A percentile compares a stretch with the other conserved stretches of the same genome.
phyloP scores from a whole-genome alignment of 2,113 vertebrate species.

The Gobiocypris rarus region DNA sequence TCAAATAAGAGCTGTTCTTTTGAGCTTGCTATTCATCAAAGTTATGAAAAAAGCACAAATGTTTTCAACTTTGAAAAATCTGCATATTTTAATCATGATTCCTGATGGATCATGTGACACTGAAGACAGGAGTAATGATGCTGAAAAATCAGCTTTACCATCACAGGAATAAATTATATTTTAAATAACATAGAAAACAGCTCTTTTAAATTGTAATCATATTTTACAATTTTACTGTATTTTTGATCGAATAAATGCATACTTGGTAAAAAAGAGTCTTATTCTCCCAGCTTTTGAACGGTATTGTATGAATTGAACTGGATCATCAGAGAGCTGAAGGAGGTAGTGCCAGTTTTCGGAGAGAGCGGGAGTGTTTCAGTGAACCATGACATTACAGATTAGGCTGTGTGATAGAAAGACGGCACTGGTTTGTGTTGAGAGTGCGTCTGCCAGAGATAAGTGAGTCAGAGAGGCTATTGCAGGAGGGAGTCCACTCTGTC shows the following conservation, averaged over 20 bases:
- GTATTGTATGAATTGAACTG: neutral
- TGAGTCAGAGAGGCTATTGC: conserved; percentile 53
- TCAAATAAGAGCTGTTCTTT: too few relatives aligned
- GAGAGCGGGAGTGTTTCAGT: conserved; percentile 34
- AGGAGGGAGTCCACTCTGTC: conserved; percentile 61
- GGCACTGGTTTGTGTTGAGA: conserved; percentile 58
- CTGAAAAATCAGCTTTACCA: neutral
- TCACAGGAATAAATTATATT: neutral
- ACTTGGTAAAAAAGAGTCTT: neutral
- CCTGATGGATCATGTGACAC: neutral
- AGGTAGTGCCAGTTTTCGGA: conserved; percentile 36
- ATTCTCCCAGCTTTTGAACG: neutral
- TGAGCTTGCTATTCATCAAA: neutral
- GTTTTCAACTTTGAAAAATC: neutral
- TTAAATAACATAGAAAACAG: neutral
- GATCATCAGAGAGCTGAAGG: conserved; percentile 33
- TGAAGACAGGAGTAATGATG: neutral
- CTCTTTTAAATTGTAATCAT: neutral
- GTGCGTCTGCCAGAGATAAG: conserved; percentile 60
- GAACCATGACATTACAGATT: conserved; percentile 49
- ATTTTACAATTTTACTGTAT: neutral
- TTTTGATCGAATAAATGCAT: neutral
- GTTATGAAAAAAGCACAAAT: neutral
- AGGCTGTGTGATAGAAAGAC: conserved; percentile 43
- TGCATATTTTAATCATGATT: neutral